phyloP scores from a whole-genome alignment of 2,888 invertebrate genomes.

The Pyrgus malvae region DNA sequence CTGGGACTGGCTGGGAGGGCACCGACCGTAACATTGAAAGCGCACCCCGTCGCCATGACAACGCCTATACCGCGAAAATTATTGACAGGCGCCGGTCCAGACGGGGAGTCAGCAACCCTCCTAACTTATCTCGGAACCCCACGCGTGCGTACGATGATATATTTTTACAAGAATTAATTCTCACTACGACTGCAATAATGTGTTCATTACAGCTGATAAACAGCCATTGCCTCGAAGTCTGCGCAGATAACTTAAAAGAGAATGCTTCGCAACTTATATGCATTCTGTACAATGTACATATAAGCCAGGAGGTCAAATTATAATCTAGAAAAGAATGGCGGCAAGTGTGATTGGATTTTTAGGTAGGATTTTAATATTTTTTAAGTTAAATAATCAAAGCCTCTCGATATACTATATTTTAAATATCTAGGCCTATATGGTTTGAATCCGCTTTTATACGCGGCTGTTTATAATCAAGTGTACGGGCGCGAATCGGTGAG shows the following conservation, averaged over 20 bases:
- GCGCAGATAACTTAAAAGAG: slow-evolving; percentile 38
- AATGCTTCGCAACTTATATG: not conserved
- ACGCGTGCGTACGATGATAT: slow-evolving; percentile 61
- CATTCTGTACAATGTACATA: no score
- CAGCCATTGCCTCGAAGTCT: slow-evolving; percentile 54
- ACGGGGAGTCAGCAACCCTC: slow-evolving; percentile 46
- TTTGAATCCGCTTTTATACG: no score
- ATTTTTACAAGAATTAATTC: slow-evolving; percentile 63
- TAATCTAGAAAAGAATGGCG: no score
- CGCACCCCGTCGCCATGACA: slow-evolving; percentile 72
- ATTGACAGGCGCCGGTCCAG: slow-evolving; percentile 69
- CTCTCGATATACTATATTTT: no score
- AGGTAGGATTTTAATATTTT: no score
- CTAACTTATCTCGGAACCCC: slow-evolving; percentile 28
- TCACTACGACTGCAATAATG: slow-evolving; percentile 52
- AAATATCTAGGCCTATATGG: no score
- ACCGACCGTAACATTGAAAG: slow-evolving; percentile 58
- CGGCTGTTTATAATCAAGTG: no score
- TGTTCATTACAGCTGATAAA: slow-evolving; percentile 69
- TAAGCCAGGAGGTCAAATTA: no score
- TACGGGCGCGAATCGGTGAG: no score
- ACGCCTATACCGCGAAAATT: slow-evolving; percentile 69
- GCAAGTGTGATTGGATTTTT: no score
- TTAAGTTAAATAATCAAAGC: no score
- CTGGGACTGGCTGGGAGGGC: slow-evolving; percentile 65